phyloP scores from a whole-genome alignment of 2,113 vertebrate genomes.

The Ia io region DNA sequence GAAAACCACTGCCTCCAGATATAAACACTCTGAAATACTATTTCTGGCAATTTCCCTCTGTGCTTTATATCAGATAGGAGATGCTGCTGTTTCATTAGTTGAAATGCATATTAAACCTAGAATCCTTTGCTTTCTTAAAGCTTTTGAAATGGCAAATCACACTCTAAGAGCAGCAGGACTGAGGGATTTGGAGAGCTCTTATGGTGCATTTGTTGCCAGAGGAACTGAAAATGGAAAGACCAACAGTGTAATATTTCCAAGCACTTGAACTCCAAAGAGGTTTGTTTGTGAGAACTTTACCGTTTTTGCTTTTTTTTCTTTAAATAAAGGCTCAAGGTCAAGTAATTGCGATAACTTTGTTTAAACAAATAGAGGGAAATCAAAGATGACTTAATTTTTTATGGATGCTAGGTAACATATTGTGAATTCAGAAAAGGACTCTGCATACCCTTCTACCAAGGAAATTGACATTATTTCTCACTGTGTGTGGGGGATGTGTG shows the following conservation, averaged over 20 bases:
- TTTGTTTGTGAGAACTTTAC: conserved; percentile 51
- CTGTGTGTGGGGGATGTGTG: background rate
- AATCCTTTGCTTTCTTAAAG: conserved; percentile 21
- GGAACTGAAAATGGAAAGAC: conserved; percentile 61
- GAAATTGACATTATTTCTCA: background rate
- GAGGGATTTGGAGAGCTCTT: conserved; percentile 43
- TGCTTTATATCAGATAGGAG: conserved; percentile 28
- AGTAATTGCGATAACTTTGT: conserved; percentile 58
- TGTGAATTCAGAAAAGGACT: background rate
- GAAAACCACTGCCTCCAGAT: background rate
- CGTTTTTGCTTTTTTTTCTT: background rate
- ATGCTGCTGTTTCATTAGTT: conserved; percentile 55
- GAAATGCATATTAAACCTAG: conserved; percentile 31
- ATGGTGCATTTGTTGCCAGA: conserved; percentile 45
- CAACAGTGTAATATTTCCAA: background rate
- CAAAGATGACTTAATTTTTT: background rate
- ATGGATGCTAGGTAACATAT: background rate
- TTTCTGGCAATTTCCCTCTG: conserved; percentile 19
- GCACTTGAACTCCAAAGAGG: conserved; percentile 52
- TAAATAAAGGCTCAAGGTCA: conserved; percentile 8
- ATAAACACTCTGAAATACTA: background rate
- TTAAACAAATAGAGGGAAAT: conserved; percentile 40
- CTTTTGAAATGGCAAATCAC: conserved; percentile 35
- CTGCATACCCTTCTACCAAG: background rate
- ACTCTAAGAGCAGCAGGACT: background rate